Evolutionary conservation across 1,140 invertebrate genomes (phyloP), one percentile per base, ranked within the genome.

Genomic region (Bradynema listronoti): DNA sequence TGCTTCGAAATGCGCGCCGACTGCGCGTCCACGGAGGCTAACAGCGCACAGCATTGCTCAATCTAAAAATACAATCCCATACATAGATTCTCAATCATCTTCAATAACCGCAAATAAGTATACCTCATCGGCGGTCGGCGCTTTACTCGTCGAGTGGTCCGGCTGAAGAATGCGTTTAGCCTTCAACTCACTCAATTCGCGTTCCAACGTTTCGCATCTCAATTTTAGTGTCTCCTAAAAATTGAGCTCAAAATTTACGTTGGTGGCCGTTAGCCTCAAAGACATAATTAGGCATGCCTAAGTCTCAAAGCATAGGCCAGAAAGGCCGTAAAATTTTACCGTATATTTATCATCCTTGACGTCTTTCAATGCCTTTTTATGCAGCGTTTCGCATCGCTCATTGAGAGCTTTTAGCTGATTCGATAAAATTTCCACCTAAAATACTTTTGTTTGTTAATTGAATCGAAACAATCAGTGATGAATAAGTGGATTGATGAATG

Each of bases 21-120:
- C 36, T 75, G 72, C 1, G 73, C 59, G 36, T 75, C 72, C n/a
- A 75, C 62, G 19, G 73, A 60, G n/a, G 73, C 72, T 25, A 75
- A 27, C 0, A 77, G 59, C 11, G 62, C 67, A 45, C 70, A 77
- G 47, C 68, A 72, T 19, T 76, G 73, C 39, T 75, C 72, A 19
- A 77, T 72, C 67, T 72, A 19, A 29, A 63, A 49, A 39, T 39
- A 19, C 29, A 22, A 19, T 29, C 7, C 45, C 22, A 22, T 11
- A 47, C 19, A 47, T 22, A 22, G 19, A 7, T 47, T 7, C 7
- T 24, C 45, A 47, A 47, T 22, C 7, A 47, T 47, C 7, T 22
- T 47, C 7, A 7, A 14, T 9, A 47, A 47, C 11, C 19, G 45
- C 29, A n/a, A 27, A 56, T 30, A 65, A 52, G 16, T 14, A 42